Base-by-base conservation (phyloP, 1,140 invertebrate genomes). In the Dendrolimus punctatus region DNA sequence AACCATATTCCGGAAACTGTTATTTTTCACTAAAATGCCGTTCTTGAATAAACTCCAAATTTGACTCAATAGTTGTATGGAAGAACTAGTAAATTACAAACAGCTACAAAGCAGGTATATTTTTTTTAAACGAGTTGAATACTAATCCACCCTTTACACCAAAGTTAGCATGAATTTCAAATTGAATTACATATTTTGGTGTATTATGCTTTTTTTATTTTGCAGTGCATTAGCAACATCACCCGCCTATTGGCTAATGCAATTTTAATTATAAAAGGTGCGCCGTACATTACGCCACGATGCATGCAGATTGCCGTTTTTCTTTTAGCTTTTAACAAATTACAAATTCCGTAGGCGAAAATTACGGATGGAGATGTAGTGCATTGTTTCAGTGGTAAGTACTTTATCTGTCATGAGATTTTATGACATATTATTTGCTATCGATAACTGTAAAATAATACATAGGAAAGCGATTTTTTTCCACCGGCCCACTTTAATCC, bases 211-310 rank as follows among this genome's bases (percentile, higher is more conserved):
- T 59, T 71, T 76, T 76, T 64, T 69, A 67, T 69, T 64, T 67
- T 66, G 73, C 62, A 66, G 54, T 60, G 61, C 74, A 78, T 76
- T 76, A 78, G 61, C 60, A 40, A 62, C 68, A 71, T 69, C 76
- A 71, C 57, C 60, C 54, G 62, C 65, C 60, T 71, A 72, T 77
- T 79, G 58, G 58, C 70, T 85, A 85, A 85, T 85, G 81, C 76
- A 82, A 85, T 85, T 85, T 85, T 85, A 85, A 85, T 82, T 85
- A 76, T 80, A 77, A 76, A 62, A 80, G 78, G 81, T 68, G 79
- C 68, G 77, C 64, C 48, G 58, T 71, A 67, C 76, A 77, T 74
- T 74, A 67, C 73, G 55, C 63, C 23, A 49, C 23, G 39, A 49
- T 73, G 74, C 69, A 80, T 77, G 63, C 66, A 65, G 72, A 77